Evolutionary conservation across 2,888 invertebrate genomes (phyloP), one percentile per base, ranked within the genome.

Genomic region (Nomada fabriciana): DNA sequence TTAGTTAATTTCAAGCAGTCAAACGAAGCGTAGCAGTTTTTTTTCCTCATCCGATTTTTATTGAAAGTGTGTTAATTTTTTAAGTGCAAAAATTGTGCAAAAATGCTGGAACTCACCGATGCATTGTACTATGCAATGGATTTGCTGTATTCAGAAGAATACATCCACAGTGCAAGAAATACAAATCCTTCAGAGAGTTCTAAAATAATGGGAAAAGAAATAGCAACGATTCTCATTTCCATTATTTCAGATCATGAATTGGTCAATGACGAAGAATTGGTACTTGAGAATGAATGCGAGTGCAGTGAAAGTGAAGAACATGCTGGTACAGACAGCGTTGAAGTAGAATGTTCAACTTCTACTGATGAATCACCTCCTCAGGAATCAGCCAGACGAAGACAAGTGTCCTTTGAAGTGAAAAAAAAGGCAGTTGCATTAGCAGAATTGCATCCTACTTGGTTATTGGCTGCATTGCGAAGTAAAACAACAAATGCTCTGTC

Each of bases 371-470:
- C 65, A 52, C 13, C 43, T 43, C 43, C 43, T 5, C 43, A 43
- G 43, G 43, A 43, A 43, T 43, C 13, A 47, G 2, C 20, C 23
- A 63, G 9, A 43, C 1, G 9, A 11, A 43, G 52, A 9, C 18
- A 53, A 53, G 20, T 53, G 36, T 53, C 53, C 7, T 68, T 52
- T 4, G 55, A 68, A 53, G 23, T 68, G 36, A 68, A 36, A 29
- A 36, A n/a, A 29, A 55, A 68, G 20, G 55, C 36, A 18, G 67
- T 68, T 52, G n/a, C 67, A 23, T 52, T 55, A 20, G 47, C 42
- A 43, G 59, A 69, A 2, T 43, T 59, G 10, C 69, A 69, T 69
- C 69, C 69, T 4, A 69, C 0, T 20, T 57, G 57, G 47, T 59
- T 47, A 15, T 11, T 57, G 15, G 2, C 23, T 15, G 18, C 69